Evolutionary conservation across 1,140 invertebrate species (phyloP).

Genomic region (Ylistrum balloti): DNA sequence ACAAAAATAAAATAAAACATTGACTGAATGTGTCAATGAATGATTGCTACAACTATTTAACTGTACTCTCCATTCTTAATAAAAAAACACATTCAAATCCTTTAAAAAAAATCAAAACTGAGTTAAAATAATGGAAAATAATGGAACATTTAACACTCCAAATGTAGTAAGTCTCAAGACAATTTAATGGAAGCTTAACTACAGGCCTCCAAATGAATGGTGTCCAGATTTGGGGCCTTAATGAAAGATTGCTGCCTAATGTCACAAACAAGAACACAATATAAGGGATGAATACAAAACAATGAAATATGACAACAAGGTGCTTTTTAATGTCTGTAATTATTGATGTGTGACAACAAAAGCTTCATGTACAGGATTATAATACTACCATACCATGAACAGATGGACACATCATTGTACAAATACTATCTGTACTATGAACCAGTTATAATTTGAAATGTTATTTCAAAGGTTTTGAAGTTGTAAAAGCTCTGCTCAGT

Average conservation of each 20-base stretch:
- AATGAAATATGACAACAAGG: not conserved
- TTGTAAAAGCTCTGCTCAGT: too few relatives aligned
- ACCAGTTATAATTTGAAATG: not conserved
- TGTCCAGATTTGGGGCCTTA: constrained; percentile 22
- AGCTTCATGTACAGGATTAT: not conserved
- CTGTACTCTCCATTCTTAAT: not conserved
- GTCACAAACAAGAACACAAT: constrained; percentile 24
- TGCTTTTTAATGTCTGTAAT: not conserved
- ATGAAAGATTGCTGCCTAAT: constrained; percentile 26
- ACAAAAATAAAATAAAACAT: not conserved
- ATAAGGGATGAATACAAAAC: not conserved
- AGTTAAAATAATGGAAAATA: not conserved
- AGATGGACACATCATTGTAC: not conserved
- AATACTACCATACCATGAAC: not conserved
- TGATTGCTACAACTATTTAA: not conserved
- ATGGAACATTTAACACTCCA: not conserved
- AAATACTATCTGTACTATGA: not conserved
- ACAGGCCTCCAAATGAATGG: not conserved
- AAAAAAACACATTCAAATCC: not conserved
- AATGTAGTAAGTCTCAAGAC: not conserved
- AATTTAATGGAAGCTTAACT: not conserved
- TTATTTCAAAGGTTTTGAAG: not conserved
- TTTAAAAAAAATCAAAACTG: too few relatives aligned
- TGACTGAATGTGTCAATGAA: not conserved
- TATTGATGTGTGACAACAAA: not conserved